phyloP scores from a whole-genome alignment of 37 sponge, comb jelly and placozoan species.

The Ephydatia muelleri region DNA sequence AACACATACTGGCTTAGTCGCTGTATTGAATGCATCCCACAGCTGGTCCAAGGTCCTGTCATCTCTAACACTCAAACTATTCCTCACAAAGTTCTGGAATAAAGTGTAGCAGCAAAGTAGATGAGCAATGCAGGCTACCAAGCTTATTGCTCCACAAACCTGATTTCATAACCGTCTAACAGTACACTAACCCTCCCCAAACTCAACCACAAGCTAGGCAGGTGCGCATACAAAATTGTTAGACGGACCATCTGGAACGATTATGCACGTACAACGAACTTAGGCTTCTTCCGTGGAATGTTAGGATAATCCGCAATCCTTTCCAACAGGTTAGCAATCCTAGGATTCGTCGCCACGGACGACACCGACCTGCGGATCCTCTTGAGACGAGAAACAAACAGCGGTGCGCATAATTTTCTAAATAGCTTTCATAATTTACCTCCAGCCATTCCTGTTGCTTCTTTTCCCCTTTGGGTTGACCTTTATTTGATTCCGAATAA shows the following conservation, averaged over 20 bases:
- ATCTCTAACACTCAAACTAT: slow-evolving; percentile 80
- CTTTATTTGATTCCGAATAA: slow-evolving; percentile 64
- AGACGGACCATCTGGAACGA: not conserved
- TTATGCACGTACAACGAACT: slow-evolving; percentile 82
- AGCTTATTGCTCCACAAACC: not conserved
- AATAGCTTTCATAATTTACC: slow-evolving; percentile 42
- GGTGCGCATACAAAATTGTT: too few relatives aligned
- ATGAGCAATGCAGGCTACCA: not conserved
- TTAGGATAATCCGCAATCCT: slow-evolving; percentile 85
- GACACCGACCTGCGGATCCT: slow-evolving; percentile 49
- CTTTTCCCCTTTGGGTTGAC: slow-evolving; percentile 77
- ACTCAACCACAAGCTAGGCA: not conserved
- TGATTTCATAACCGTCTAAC: not conserved
- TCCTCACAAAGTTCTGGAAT: slow-evolving; percentile 87
- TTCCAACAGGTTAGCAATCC: slow-evolving; percentile 60
- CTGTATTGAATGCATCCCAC: slow-evolving; percentile 77
- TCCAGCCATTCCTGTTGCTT: slow-evolving; percentile 96
- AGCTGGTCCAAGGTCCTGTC: slow-evolving; percentile 63
- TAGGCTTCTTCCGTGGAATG: slow-evolving; percentile 92
- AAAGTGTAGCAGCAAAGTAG: not conserved
- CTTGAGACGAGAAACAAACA: slow-evolving; percentile 24
- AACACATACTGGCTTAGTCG: slow-evolving; percentile 6
- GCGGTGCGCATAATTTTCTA: not conserved
- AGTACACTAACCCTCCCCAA: not conserved
- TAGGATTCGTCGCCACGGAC: slow-evolving; percentile 44